A percentile compares a stretch with the other conserved stretches of the same genome.
phyloP scores from a whole-genome alignment of 2,888 invertebrate genomes.

The Watsonalla binaria region DNA sequence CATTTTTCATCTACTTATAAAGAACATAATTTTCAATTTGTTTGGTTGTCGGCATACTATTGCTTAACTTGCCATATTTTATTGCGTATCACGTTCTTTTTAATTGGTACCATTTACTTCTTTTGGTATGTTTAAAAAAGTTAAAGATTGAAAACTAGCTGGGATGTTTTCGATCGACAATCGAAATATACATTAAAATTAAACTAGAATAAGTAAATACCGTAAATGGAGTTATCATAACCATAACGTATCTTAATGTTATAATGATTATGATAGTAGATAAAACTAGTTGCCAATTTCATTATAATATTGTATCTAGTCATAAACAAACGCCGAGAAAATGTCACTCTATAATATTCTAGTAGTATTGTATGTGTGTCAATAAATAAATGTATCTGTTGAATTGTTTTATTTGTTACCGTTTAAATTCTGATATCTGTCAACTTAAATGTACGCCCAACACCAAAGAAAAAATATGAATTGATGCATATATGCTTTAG shows the following conservation, averaged over 20 bases:
- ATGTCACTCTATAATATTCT: constrained; percentile 19
- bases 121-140: too few relatives aligned
- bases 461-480: too few relatives aligned
- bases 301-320: constrained; percentile 35
- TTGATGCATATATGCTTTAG: too few relatives aligned
- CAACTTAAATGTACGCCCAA: neutral
- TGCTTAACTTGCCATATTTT: neutral
- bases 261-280: neutral
- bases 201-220: too few relatives aligned
- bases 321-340: constrained; percentile 27
- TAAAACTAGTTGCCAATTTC: constrained; percentile 16
- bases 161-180: neutral
- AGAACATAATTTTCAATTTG: too few relatives aligned
- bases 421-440: neutral
- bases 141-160: neutral
- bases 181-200: too few relatives aligned
- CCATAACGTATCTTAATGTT: too few relatives aligned
- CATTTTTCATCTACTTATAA: too few relatives aligned
- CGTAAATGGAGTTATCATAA: too few relatives aligned
- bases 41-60: too few relatives aligned
- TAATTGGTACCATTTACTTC: too few relatives aligned
- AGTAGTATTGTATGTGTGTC: constrained; percentile 25
- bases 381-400: constrained; percentile 38
- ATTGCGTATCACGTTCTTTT: neutral
- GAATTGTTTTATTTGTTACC: constrained; percentile 18